Evolutionary conservation across 1,140 invertebrate species (phyloP), one percentile per base, ranked within the genome.

Genomic region (Lerema accius): DNA sequence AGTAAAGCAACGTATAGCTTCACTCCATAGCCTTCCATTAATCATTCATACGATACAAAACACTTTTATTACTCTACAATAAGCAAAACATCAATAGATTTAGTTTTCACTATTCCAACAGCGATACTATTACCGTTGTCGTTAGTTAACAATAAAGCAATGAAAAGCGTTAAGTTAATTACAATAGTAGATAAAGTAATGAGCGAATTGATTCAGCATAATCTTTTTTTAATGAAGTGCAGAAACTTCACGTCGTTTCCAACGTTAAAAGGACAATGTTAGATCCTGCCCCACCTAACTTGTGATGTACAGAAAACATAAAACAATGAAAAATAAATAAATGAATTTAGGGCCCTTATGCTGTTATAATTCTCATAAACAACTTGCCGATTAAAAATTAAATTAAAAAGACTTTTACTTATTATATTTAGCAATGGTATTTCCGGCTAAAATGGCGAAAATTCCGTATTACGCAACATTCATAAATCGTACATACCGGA

Each of bases 171-270:
- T 35, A 50, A 7, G 14, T 50, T 32, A 15, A 50, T 50, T 16
- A 14, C 19, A 48, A 28, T 26, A 13, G 13, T 23, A 23, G 19
- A n/a, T n/a, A n/a, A n/a, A 46, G 43, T 46, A 46, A 46, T 23
- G 13, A 37, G 35, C n/a, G 11, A 49, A 14, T 50, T 50, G 28
- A 35, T 50, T 32, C 49, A 9, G 32, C 9, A 51, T 37, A 17
- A 48, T 40, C 32, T 49, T 60, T 59, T 37, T 49, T 23, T 60
- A 60, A 39, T 48, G 48, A 60, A 23, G n/a, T 9, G 13, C 16
- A n/a, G 37, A 60, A 60, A 49, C 56, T 60, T 49, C 17, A 60
- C 48, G 49, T 15, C 32, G n/a, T n/a, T n/a, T n/a, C 26, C 28
- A 4, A 46, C 16, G 26, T 46, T 58, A 37, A 48, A 48, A 48